Percentiles rank a stretch among this genome's conserved stretches.
phyloP scores from a whole-genome alignment of 2,113 vertebrate species.

The Morone chrysops region DNA sequence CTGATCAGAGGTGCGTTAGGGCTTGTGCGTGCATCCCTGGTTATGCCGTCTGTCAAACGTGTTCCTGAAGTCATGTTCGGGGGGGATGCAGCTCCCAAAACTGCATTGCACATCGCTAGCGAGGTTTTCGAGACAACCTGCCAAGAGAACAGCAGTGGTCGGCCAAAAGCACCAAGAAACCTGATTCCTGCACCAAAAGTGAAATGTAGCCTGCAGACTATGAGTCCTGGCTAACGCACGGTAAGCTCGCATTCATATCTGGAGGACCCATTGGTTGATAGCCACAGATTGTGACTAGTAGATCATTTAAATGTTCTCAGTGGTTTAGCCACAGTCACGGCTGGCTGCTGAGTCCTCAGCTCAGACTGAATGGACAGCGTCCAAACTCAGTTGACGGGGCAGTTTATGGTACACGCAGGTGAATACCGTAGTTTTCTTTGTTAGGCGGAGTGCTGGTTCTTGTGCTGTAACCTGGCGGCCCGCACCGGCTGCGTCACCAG shows the following conservation, averaged over 20 bases:
- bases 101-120: slow-evolving; percentile 43
- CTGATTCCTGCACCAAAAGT: slow-evolving; percentile 68
- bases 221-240: neutral
- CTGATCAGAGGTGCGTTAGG: neutral
- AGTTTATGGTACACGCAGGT: no score
- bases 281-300: neutral
- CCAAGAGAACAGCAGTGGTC: slow-evolving; percentile 43
- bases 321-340: neutral
- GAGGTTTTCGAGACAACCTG: slow-evolving; percentile 17
- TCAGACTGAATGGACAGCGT: neutral
- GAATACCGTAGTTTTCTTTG: neutral
- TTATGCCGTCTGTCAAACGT: neutral
- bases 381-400: no score
- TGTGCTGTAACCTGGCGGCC: neutral
- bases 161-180: slow-evolving; percentile 58
- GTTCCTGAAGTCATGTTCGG: slow-evolving; percentile 28
- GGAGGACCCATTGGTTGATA: neutral
- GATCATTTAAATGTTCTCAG: neutral
- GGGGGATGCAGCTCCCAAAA: slow-evolving; percentile 10
- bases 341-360: neutral
- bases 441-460: neutral
- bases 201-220: slow-evolving; percentile 34
- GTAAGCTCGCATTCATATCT: neutral
- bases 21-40: neutral
- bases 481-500: neutral